Conservation (phyloP, 1,140 invertebrate species). For the Micrasema longulum region DNA sequence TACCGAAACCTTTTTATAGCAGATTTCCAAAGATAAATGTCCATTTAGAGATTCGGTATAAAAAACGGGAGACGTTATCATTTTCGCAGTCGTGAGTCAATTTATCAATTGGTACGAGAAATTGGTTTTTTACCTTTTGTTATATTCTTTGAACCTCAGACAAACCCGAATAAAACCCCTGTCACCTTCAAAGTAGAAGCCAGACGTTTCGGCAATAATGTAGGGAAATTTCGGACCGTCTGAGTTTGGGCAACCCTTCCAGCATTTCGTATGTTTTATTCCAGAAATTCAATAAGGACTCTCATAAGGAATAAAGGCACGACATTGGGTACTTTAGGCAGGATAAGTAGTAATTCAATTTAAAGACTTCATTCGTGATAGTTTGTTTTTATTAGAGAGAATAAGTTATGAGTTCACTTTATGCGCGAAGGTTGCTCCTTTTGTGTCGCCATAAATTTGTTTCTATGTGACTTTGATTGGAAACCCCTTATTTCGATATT, state of each 20-base stretch:
- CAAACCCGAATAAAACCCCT: conserved; percentile 50
- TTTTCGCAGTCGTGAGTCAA: conserved; percentile 28
- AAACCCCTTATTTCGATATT: neutral
- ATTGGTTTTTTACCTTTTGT: conserved; percentile 22
- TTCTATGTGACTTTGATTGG: conserved; percentile 5
- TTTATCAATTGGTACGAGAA: conserved; percentile 36
- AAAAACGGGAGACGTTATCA: conserved; percentile 29
- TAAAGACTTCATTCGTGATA: conserved; percentile 31
- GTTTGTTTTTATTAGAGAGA: conserved; percentile 46
- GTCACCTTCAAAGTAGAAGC: conserved; percentile 50
- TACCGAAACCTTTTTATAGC: too few relatives aligned
- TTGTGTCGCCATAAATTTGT: conserved; percentile 8
- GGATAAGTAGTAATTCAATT: conserved; percentile 39
- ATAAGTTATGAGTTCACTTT: conserved; percentile 20
- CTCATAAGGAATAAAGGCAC: conserved; percentile 22
- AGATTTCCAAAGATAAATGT: conserved; percentile 6
- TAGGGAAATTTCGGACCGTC: conserved; percentile 46
- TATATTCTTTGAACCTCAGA: conserved; percentile 34
- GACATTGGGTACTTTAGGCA: conserved; percentile 19
- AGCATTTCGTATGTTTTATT: conserved; percentile 46
- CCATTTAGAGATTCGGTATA: neutral
- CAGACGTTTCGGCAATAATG: conserved; percentile 38
- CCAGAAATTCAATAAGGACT: conserved; percentile 51
- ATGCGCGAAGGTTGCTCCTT: neutral
- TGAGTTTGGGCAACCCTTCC: conserved; percentile 37